Base-by-base conservation (phyloP, 2,113 vertebrate genomes). In the Rhabdornis inornatus region DNA sequence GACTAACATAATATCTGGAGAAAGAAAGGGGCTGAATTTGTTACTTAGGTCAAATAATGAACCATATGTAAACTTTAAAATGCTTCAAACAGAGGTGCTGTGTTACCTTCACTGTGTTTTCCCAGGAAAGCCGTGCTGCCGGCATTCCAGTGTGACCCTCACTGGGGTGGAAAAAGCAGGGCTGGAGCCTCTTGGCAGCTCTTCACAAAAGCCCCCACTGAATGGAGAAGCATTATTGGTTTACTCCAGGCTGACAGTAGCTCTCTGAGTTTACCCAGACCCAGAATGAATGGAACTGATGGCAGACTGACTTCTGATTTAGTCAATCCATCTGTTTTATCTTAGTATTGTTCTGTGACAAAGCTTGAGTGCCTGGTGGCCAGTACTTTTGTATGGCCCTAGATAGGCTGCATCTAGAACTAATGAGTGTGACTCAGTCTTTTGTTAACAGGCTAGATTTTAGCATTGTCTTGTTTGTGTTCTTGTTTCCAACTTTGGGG, bases 61-160 rank as follows among this genome's bases (percentile, higher is more conserved):
- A 22, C 52, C 3, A 1, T 40, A 21, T 63, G 13, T 82, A 53
- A 75, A 61, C 22, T 24, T 24, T 60, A 31, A 44, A 23, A 15
- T 44, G 19, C 37, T 79, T 96, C n/a, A 30, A 49, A 52, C 2
- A 23, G 42, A 37, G 74, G 21, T 22, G 7, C 31, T 61, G 28
- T 55, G 59, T 65, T 69, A 64, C 40, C 59, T 74, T 69, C 7
- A 6, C 23, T 31, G 35, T 19, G 14, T 87, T 86, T 91, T 70
- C 56, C 30, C 19, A 21, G 40, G 52, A 39, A 55, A 71, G 11
- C 13, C 15, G 11, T 0, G 0, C 45, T 88, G 65, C 57, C 33
- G 0, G 0, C 27, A 14, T 66, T 65, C 22, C 20, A 40, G 8
- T 0, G 0, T 77, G 49, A 40, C 18, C 28, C 45, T 78, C 0